Conservation (phyloP, 2,797 vertebrate species). For the Hydrolagus colliei region DNA sequence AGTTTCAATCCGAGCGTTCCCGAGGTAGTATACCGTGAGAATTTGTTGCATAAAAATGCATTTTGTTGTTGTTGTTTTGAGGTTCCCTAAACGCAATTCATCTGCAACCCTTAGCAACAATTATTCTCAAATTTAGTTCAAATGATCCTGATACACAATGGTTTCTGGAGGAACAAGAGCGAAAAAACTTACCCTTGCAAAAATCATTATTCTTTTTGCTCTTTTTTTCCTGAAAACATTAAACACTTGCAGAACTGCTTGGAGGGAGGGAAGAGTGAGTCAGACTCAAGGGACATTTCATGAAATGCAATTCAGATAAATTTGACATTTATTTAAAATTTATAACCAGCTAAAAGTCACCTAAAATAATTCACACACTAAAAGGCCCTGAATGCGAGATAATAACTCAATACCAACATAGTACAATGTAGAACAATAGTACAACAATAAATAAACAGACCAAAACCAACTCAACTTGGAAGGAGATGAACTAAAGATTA, state of each 20-base stretch:
- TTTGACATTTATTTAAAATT: constrained; percentile 31
- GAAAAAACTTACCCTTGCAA: background rate
- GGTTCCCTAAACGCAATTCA: background rate
- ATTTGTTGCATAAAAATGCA: too few species aligned
- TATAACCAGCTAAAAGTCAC: constrained; percentile 14
- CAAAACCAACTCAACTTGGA: background rate
- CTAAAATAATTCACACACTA: background rate
- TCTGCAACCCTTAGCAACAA: background rate
- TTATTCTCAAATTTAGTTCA: background rate
- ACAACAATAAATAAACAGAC: background rate
- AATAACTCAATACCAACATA: background rate
- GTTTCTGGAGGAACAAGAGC: background rate
- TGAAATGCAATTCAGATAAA: background rate
- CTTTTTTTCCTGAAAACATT: constrained; percentile 8
- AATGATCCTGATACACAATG: constrained; percentile 4
- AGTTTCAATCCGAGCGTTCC: too few species aligned
- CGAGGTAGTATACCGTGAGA: too few species aligned
- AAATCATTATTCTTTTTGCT: constrained; percentile 2
- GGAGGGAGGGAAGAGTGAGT: background rate
- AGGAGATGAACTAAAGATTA: background rate
- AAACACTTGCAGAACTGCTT: background rate
- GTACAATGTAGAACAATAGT: background rate
- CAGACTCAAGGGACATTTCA: background rate
- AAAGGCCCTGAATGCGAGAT: background rate
- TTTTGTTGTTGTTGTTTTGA: too few species aligned